Percentiles rank a stretch among this genome's conserved stretches.
Evolutionary conservation across 2,113 vertebrate genomes (phyloP).

Genomic region (Mustelus asterias): DNA sequence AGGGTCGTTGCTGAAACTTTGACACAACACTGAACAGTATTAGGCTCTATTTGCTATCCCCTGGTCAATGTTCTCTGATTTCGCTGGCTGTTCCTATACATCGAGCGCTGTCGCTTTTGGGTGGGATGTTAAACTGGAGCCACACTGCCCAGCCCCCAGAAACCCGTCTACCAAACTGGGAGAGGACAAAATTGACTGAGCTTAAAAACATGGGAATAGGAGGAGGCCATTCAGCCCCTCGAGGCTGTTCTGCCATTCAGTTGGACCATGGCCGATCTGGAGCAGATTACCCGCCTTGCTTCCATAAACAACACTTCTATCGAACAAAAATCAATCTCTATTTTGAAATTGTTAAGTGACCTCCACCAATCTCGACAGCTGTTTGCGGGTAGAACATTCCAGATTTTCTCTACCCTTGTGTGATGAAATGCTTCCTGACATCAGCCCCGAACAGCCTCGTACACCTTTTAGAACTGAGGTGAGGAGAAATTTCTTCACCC

Average conservation of each 20-base stretch:
- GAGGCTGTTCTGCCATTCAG: not conserved
- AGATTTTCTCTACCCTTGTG: not conserved
- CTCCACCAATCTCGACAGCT: not conserved
- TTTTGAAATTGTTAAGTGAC: not conserved
- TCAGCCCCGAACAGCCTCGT: not conserved
- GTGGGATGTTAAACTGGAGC: not conserved
- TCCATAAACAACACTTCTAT: not conserved
- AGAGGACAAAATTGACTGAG: too few relatives aligned
- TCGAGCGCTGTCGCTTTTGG: too few relatives aligned
- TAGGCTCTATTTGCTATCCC: not conserved
- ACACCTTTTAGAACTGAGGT: too few relatives aligned
- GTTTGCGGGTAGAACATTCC: not conserved
- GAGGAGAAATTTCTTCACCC: too few relatives aligned
- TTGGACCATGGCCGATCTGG: too few relatives aligned
- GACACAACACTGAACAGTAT: not conserved
- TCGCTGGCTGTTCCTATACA: too few relatives aligned
- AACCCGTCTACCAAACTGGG: too few relatives aligned
- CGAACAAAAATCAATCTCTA: not conserved
- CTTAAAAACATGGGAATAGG: not conserved
- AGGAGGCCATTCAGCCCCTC: not conserved
- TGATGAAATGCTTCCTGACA: not conserved
- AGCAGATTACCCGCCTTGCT: too few relatives aligned
- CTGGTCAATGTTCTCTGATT: not conserved
- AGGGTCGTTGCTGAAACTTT: not conserved
- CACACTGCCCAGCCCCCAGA: not conserved